Evolutionary conservation across 2,888 invertebrate genomes (phyloP).

Genomic region (Bugulina stolonifera): DNA sequence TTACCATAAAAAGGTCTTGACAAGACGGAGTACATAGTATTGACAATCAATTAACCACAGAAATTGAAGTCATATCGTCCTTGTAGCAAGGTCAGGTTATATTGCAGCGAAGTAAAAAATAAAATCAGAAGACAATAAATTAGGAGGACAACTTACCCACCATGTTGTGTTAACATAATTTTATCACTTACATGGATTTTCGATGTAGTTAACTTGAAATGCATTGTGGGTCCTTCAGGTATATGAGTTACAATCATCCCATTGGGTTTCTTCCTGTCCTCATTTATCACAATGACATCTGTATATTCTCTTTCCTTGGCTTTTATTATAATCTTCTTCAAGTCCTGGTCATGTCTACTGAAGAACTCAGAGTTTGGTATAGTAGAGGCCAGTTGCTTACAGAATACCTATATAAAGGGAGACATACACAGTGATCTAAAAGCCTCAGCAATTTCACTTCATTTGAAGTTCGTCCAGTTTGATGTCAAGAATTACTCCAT

Average conservation of each 20-base stretch:
- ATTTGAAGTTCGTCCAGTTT: no score
- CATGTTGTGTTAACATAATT: neutral
- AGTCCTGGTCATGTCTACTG: slow-evolving; percentile 78
- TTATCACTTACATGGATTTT: slow-evolving; percentile 64
- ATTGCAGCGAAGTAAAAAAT: no score
- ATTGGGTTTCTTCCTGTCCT: slow-evolving; percentile 83
- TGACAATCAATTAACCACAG: no score
- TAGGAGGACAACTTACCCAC: neutral
- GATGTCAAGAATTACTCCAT: no score
- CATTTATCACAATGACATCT: slow-evolving; percentile 64
- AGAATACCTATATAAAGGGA: no score
- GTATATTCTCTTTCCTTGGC: slow-evolving; percentile 64
- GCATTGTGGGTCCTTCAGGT: slow-evolving; percentile 93
- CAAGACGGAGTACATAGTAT: no score
- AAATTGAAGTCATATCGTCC: no score
- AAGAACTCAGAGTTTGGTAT: slow-evolving; percentile 86
- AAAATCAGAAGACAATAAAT: no score
- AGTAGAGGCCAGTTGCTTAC: slow-evolving; percentile 79
- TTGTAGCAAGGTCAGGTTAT: no score
- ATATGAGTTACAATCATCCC: slow-evolving; percentile 87
- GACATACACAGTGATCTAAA: no score
- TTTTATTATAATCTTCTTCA: slow-evolving; percentile 86
- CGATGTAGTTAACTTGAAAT: slow-evolving; percentile 87
- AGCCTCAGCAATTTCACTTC: no score
- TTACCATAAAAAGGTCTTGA: no score